Evolutionary conservation across 2,888 invertebrate genomes (phyloP), one percentile per base, ranked within the genome.

Genomic region (Seira sanloemensis): DNA sequence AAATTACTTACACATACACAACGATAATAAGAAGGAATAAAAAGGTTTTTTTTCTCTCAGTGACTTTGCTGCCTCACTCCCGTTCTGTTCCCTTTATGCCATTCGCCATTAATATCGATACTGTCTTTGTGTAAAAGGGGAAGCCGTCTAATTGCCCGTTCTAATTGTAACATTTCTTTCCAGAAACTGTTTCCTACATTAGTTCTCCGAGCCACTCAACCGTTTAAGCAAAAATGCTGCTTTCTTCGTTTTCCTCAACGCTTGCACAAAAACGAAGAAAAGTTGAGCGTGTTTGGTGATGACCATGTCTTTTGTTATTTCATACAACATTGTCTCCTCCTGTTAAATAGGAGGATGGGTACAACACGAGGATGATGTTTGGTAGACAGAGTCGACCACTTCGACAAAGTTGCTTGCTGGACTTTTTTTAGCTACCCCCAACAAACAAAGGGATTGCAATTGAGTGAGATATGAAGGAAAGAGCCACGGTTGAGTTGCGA

Each of bases 101-200:
- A 4, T 58, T 58, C n/a, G 58, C 58, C 58, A 58, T 58, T 58
- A 58, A 58, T 58, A 58, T 58, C 9, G 58, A 58, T 58, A 18
- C n/a, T 58, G 37, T 37, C 5, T 18, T n/a, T 9, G 58, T 16
- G n/a, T 7, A 58, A 16, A 27, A 80, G 69, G 54, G 79, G 80
- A 80, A 75, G 62, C 69, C 80, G 65, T 68, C 75, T 80, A 80
- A 80, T 80, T 80, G 80, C 80, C 75, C 68, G 75, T 62, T 80
- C 75, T 80, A 75, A 80, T 80, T 80, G 80, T 74, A 75, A 80
- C 80, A 74, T 75, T 80, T 74, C 68, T 81, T 50, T 65, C 54
- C 25, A 65, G 75, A 74, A 81, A 71, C 75, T 65, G 69, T 82
- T 76, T 76, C 71, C 72, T 72, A 68, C 66, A 77, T 67, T 37